Base-by-base conservation (phyloP, 2,888 invertebrate genomes). In the Aporophyla nigra region DNA sequence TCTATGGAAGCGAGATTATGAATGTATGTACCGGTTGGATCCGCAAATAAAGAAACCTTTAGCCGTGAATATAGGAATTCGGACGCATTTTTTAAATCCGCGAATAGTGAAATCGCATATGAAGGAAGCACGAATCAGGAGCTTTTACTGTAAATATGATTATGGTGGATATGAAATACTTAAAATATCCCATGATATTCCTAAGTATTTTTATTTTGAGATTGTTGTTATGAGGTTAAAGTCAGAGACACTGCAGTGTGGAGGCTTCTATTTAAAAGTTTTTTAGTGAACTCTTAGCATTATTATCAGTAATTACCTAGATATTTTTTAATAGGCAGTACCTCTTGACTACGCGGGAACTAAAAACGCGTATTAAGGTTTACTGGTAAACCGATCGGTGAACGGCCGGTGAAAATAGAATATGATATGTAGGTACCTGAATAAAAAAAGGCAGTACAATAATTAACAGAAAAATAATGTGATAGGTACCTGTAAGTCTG, bases 401-500 rank as follows among this genome's bases (percentile, higher is more conserved):
- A 33, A 33, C 33, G 33, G 33, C 33, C 33, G 33, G 33, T 56
- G 19, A 24, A 71, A n/a, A 49, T 56, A 10, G 33, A 56, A 33
- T 3, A 71, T 19, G 1, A 2, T n/a, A 46, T 7, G 1, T n/a
- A 27, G 9, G 19, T 24, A 72, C 19, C n/a, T 56, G 24, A 27
- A 1, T 2, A 21, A 51, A 5, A 21, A 19, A 1, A 12, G 1
- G 19, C 54, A 59, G 21, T 58, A 54, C 9, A 61, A 33, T 46
- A 33, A 21, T 14, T 43, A 40, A n/a, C 5, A 43, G 2, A 58
- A 58, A 49, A 63, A 12, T 24, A 46, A 33, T 58, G 53, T n/a
- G 33, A 33, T 33, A 56, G 0, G 85, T 93, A 96, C 96, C 92
- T 93, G 91, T 80, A 95, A 89, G 84, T 96, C 96, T 63, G 93